Percentiles rank a stretch among this genome's conserved stretches.
Evolutionary conservation across 1,140 invertebrate genomes (phyloP).

Genomic region (Zaprionus camerounensis): DNA sequence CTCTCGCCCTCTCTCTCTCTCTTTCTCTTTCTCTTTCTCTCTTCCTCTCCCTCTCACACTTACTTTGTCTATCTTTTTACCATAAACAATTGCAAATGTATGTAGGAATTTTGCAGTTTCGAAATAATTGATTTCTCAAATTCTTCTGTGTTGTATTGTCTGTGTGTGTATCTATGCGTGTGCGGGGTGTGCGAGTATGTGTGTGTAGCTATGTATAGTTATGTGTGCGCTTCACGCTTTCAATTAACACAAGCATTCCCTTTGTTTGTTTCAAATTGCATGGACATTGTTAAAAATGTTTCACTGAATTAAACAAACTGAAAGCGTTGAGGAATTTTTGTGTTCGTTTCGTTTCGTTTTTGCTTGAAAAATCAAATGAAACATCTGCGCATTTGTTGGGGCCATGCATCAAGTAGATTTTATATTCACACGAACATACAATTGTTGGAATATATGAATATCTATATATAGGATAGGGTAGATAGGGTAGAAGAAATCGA

Average conservation of each 20-base stretch:
- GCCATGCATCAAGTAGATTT: conserved; percentile 71
- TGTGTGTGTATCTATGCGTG: not conserved
- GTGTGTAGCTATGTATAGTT: conserved; percentile 22
- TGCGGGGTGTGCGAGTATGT: conserved; percentile 11
- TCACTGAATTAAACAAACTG: conserved; percentile 68
- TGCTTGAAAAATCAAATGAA: conserved; percentile 67
- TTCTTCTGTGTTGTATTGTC: conserved; percentile 53
- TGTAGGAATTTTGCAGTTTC: conserved; percentile 81
- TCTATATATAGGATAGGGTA: not conserved
- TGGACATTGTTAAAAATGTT: conserved; percentile 79
- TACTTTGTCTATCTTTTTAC: conserved; percentile 41
- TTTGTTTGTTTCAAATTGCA: conserved; percentile 82
- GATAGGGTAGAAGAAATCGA: not conserved
- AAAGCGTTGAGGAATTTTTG: conserved; percentile 68
- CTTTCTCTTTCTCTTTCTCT: too few species aligned
- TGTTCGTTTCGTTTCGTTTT: conserved; percentile 44
- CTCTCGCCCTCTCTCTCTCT: conserved; percentile 15
- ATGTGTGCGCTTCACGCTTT: conserved; percentile 74
- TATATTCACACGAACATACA: conserved; percentile 32
- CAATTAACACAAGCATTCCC: conserved; percentile 82
- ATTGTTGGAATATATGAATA: not conserved
- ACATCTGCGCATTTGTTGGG: conserved; percentile 76
- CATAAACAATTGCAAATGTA: conserved; percentile 82
- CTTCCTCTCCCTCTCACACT: not conserved
- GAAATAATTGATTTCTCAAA: conserved; percentile 82